Base-by-base conservation (phyloP, 2,888 invertebrate genomes). In the Callimorpha dominula region DNA sequence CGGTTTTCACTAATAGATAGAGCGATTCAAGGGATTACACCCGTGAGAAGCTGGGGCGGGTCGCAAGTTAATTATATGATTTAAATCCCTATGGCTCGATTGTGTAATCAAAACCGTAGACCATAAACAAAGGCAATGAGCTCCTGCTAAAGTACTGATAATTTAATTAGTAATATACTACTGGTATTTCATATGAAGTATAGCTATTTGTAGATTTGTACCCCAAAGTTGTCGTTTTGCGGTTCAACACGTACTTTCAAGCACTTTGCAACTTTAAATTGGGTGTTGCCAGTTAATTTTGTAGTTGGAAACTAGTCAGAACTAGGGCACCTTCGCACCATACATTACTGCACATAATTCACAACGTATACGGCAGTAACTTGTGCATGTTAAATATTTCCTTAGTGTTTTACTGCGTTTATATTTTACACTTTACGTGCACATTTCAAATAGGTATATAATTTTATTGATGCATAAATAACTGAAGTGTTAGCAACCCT, bases 271-370 rank as follows among this genome's bases (percentile, higher is more conserved):
- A 74, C 69, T 77, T 80, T 75, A 75, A 70, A 77, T 80, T 75
- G 75, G 65, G 74, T 70, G 76, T 81, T 82, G 73, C 71, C 52
- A 31, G 72, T 63, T 75, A 79, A 83, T 82, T 81, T 80, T 76
- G 66, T 76, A 75, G 81, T 75, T 78, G 49, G 60, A 65, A 82
- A 79, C 80, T 79, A 78, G 71, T 77, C 70, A 70, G 62, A 85
- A 85, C 75, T 85, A 46, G 85, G 82, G 77, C 85, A 78, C 79
- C 75, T 81, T 71, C 68, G 63, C 72, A 70, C 57, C 67, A 75
- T 66, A 69, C 74, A 75, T 69, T 74, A 75, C 75, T 71, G 50
- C 64, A 73, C 74, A 79, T 79, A 82, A 75, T 75, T 78, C 68
- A 70, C 67, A 9, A 70, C 69, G 71, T 62, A 74, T 73, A 72